phyloP scores from a whole-genome alignment of 2,888 invertebrate genomes.

The Imbricaverruca yamaguchii region DNA sequence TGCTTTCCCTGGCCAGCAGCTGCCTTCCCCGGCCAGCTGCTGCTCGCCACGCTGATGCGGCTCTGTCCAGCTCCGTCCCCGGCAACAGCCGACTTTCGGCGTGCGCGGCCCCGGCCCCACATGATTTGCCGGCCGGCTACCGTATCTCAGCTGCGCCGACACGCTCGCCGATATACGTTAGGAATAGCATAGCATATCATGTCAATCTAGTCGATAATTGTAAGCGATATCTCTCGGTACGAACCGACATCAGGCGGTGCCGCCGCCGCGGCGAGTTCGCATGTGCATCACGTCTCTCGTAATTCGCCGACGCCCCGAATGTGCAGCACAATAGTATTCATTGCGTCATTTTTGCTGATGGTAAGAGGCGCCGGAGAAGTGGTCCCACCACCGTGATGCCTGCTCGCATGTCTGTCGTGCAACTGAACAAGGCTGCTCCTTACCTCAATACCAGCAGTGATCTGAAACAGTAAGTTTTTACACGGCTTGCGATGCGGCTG shows the following conservation, averaged over 20 bases:
- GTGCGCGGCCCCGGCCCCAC: too few species aligned
- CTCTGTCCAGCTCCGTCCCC: too few species aligned
- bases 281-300: background rate
- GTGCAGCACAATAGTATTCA: background rate
- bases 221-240: background rate
- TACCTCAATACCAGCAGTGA: too few species aligned
- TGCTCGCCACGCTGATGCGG: too few species aligned
- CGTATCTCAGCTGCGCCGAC: too few species aligned
- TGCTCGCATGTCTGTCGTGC: background rate
- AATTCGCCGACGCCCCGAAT: background rate
- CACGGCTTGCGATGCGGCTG: too few species aligned
- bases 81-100: too few species aligned
- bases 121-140: too few species aligned
- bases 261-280: background rate
- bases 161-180: background rate
- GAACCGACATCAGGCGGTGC: background rate
- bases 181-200: slow-evolving; percentile 12
- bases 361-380: background rate
- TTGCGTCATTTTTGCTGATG: background rate
- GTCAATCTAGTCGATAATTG: slow-evolving; percentile 8
- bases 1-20: too few species aligned
- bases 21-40: too few species aligned
- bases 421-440: background rate
- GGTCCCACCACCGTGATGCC: background rate
- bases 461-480: too few species aligned